Evolutionary conservation across 2,113 vertebrate species (phyloP), one percentile per base, ranked within the genome.

Genomic region (Catagonus wagneri): DNA sequence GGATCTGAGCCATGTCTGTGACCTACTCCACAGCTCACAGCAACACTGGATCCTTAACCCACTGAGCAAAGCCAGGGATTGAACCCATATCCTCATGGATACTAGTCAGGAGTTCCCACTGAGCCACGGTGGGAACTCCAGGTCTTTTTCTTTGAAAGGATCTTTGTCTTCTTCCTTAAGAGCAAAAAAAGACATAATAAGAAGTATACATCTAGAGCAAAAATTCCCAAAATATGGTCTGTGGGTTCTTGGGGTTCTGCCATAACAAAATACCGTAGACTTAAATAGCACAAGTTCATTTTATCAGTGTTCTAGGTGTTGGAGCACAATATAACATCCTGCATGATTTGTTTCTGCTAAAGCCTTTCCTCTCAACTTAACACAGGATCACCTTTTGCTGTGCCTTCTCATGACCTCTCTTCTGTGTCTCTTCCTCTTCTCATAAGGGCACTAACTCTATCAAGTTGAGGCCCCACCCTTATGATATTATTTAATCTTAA

Each of bases 201-300:
- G 29, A 76, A 81, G 25, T 80, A 83, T 44, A 5, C 17, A 23
- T 39, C 44, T 63, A 72, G 56, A 71, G 25, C 75, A 75, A 27
- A 93, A 83, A 74, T 89, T 89, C 76, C 56, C 76, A 29, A 71
- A 36, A 27, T 88, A n/a, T 65, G 84, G 27, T 89, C 66, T 88
- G 13, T 8, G 14, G 56, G 74, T 27, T 36, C 25, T 17, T 81
- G 56, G 20, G 32, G 11, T 12, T 39, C 23, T 85, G 36, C 56
- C 17, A 23, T 80, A 52, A 60, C 17, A 87, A 16, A 93, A 60
- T 27, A 72, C 63, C 29, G 61, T 34, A 79, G 34, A 86, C 66
- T 71, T 86, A 86, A 87, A 72, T 44, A 81, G 12, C 27, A 83
- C 22, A 83, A n/a, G 25, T 69, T 19, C 6, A 34, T 80, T 71